Evolutionary conservation across 2,797 vertebrate genomes (phyloP).

Genomic region (Zonotrichia albicollis): DNA sequence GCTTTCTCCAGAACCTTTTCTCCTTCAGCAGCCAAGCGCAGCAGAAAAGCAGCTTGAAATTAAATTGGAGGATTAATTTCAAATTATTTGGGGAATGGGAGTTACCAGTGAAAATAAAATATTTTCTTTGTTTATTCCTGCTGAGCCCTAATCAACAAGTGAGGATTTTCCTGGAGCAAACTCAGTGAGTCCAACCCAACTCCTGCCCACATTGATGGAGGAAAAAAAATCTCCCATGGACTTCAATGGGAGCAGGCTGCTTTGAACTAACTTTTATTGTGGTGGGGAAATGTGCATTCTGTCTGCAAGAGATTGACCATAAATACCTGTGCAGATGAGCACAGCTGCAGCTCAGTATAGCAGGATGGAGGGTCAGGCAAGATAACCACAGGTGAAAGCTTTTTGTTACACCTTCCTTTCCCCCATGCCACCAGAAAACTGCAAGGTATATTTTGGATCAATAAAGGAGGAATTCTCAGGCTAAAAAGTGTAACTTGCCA

Average conservation of each 20-base stretch:
- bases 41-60: slow-evolving; percentile 17
- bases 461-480: neutral
- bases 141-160: neutral
- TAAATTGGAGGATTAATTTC: slow-evolving; percentile 30
- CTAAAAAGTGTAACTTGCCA: neutral
- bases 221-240: neutral
- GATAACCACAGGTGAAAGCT: neutral
- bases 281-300: neutral
- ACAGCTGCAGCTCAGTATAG: neutral
- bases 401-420: neutral
- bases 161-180: neutral
- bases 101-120: slow-evolving; percentile 1
- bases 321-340: neutral
- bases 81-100: neutral
- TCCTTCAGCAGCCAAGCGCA: neutral
- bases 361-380: neutral
- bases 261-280: slow-evolving; percentile 38
- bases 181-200: neutral
- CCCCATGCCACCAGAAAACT: neutral
- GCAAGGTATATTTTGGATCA: neutral
- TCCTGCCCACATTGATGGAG: neutral
- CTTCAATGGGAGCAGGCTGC: slow-evolving; percentile 5
- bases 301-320: neutral
- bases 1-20: neutral
- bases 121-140: neutral